These are phyloP conservation scores for Apteryx owenii DNA, from an alignment of 2,113 vertebrate genomes.

Conservation along the genomic window DNA sequence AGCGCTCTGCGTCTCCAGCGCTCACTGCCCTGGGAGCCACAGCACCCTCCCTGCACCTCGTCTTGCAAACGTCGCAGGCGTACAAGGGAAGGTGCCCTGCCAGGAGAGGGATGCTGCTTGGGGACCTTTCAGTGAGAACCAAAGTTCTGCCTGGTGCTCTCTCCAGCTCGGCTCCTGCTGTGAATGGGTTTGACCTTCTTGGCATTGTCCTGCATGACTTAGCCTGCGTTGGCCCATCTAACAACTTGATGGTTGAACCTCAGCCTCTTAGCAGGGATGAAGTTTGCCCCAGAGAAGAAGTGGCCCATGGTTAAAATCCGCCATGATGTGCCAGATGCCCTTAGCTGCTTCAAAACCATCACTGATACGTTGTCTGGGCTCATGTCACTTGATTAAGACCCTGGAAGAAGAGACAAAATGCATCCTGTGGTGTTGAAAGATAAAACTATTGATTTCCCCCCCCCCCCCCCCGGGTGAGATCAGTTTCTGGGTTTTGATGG, in stretches of 20 bases:
- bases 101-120: background rate
- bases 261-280: background rate
- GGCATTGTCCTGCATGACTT: background rate
- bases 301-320: background rate
- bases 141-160: background rate
- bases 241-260: background rate
- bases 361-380: conserved; percentile 42
- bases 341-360: conserved; percentile 1
- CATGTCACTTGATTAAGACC: conserved; percentile 70
- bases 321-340: conserved; percentile 37
- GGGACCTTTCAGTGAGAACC: background rate
- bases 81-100: accelerated
- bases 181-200: accelerated
- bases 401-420: conserved; percentile 54
- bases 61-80: accelerated
- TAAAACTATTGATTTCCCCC: conserved; percentile 71
- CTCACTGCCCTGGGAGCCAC: accelerated
- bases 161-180: background rate
- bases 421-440: conserved; percentile 62
- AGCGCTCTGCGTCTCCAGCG: background rate
- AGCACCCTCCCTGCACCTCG: background rate
- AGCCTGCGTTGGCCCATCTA: background rate
- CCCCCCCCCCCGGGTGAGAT: conserved; percentile 42
- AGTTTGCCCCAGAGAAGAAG: conserved; percentile 1
- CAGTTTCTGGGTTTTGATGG: conserved; percentile 59